Evolutionary conservation across 2,113 vertebrate genomes (phyloP).

Genomic region (Epinephelus lanceolatus): DNA sequence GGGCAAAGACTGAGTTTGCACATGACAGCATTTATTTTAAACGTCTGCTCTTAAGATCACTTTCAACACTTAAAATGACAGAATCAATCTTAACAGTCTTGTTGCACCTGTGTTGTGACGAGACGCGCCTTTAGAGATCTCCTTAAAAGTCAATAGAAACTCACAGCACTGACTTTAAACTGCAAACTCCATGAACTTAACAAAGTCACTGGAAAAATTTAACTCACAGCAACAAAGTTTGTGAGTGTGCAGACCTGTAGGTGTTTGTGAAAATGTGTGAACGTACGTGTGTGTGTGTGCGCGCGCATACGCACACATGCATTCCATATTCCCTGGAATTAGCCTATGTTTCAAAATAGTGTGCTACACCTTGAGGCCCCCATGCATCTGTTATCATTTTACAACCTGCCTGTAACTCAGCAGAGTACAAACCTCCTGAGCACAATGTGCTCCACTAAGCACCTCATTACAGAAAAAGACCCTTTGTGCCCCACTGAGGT

Average conservation of each 20-base stretch:
- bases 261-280: neutral
- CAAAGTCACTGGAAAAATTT: constrained; percentile 23
- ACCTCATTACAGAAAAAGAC: constrained; percentile 68
- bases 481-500: constrained; percentile 59
- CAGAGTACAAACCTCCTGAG: constrained; percentile 54
- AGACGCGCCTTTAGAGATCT: neutral
- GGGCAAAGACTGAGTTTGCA: neutral
- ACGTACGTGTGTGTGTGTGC: neutral
- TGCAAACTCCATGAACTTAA: neutral
- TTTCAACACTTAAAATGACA: neutral
- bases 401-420: constrained; percentile 71
- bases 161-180: neutral
- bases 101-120: neutral
- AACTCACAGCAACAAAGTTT: neutral
- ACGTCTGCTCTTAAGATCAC: neutral
- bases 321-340: constrained; percentile 49
- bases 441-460: constrained; percentile 69
- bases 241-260: neutral
- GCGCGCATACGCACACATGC: constrained; percentile 5
- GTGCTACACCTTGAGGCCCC: constrained; percentile 60
- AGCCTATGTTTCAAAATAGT: constrained; percentile 53
- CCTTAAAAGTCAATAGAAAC: constrained; percentile 1
- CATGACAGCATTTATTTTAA: neutral
- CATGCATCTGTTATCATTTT: constrained; percentile 76
- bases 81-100: too few species aligned